Evolutionary conservation across 2,797 vertebrate species (phyloP), one percentile per base, ranked within the genome.

Genomic region (Oryzias dopingdopingensis): DNA sequence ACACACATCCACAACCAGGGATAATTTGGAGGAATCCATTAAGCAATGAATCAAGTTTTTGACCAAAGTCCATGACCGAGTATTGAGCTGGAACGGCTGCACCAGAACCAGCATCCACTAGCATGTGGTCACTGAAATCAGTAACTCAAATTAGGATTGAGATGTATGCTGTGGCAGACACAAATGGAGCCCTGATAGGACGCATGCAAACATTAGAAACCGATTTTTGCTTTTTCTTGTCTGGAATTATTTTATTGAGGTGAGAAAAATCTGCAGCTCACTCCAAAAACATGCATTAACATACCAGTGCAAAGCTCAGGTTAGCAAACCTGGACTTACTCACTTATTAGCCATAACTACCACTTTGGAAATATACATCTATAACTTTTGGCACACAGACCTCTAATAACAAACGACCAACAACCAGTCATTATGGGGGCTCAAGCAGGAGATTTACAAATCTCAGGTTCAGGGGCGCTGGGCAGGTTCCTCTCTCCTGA

Each of bases 321-420:
- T 88, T 89, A 88, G 88, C 67, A 67, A 79, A 83, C 87, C 81
- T 63, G 72, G 86, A 84, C 87, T 66, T 91, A 90, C 90, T 92
- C 89, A 90, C 90, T 92, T 91, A 92, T 93, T 93, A 93, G 57
- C 73, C 65, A 70, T 89, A 92, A 93, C 87, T 81, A 91, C 83
- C 87, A 84, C 89, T 89, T 87, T 89, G 90, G 86, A 90, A 92
- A 90, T 85, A 87, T 81, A 87, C 85, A 91, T 92, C 90, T 91
- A 92, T 91, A 92, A 92, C 70, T 70, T 88, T 89, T 86, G 90
- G 85, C 84, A 85, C 90, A 89, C 90, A 93, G 89, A 91, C 91
- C 92, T 93, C 88, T 92, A 93, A 93, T 93, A 92, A 93, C 80
- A 83, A 85, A 73, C 62, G 48, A 71, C 79, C 89, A 91, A 92